Conservation (phyloP, 2,888 invertebrate genomes). For the Phengaris alcon region DNA sequence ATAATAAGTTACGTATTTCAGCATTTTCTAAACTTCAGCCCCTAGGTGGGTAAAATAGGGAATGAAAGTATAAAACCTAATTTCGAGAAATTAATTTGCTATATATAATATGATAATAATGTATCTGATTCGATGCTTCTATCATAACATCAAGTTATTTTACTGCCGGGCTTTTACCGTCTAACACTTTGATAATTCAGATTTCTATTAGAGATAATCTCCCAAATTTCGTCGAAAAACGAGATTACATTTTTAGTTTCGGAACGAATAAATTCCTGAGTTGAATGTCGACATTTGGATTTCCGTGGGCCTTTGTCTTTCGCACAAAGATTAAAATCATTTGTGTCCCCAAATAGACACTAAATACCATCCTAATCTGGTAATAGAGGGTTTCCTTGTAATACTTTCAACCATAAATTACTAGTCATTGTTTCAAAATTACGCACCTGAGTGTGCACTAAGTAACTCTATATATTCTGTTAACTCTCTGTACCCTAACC, state of each 20-base stretch:
- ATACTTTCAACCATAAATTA: neutral
- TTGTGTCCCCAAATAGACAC: neutral
- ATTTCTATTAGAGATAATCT: constrained; percentile 10
- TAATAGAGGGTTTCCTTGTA: neutral
- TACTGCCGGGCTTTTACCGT: neutral
- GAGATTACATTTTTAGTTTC: constrained; percentile 9
- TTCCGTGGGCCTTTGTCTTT: neutral
- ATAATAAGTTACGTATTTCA: too few relatives aligned
- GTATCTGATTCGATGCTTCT: neutral
- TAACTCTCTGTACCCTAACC: too few relatives aligned
- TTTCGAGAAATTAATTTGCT: too few relatives aligned
- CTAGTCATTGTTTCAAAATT: neutral
- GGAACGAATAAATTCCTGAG: neutral
- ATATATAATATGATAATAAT: too few relatives aligned
- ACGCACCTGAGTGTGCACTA: too few relatives aligned
- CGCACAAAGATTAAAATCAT: constrained; percentile 10
- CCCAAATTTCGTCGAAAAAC: neutral
- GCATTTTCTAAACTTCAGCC: too few relatives aligned
- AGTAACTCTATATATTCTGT: too few relatives aligned
- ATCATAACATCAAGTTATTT: neutral
- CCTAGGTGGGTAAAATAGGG: too few relatives aligned
- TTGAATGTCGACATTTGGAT: constrained; percentile 6
- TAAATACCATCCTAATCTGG: neutral
- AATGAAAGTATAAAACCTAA: too few relatives aligned
- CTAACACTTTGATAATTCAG: neutral